A percentile compares a stretch with the other conserved stretches of the same genome.
phyloP scores from a whole-genome alignment of 2,888 invertebrate species.

The Heteromyza rotundicornis region DNA sequence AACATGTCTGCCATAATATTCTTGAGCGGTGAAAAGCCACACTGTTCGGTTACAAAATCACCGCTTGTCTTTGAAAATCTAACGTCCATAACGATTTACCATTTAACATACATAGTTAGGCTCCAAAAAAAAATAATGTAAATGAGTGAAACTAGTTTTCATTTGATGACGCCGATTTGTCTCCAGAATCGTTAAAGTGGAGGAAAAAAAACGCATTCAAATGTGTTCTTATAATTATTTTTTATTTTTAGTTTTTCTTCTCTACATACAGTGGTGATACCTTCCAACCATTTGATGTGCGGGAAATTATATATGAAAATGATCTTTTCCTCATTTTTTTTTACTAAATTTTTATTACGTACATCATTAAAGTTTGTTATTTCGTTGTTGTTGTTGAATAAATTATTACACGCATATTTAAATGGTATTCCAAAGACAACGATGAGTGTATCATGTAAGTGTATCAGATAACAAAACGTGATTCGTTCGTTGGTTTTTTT shows the following conservation, averaged over 20 bases:
- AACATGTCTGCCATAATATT: constrained; percentile 1
- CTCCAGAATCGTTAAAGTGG: constrained; percentile 48
- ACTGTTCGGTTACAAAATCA: neutral
- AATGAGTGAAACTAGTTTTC: constrained; percentile 39
- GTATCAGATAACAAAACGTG: constrained; percentile 4
- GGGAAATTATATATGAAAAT: no score
- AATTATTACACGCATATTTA: constrained; percentile 46
- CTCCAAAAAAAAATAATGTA: no score
- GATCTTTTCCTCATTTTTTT: no score
- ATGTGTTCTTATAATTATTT: neutral
- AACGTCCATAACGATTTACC: neutral
- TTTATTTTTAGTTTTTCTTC: neutral
- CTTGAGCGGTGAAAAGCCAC: neutral
- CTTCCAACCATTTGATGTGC: no score
- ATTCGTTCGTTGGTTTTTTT: neutral
- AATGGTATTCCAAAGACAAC: no score
- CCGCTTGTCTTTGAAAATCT: neutral
- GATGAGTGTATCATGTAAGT: neutral
- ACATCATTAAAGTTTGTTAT: no score
- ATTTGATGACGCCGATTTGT: constrained; percentile 60
- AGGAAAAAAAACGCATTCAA: constrained; percentile 24
- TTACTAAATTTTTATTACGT: no score
- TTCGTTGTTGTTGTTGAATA: constrained; percentile 36
- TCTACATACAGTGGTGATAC: neutral
- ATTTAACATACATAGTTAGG: no score